Evolutionary conservation across 2,113 vertebrate genomes (phyloP), one percentile per base, ranked within the genome.

Genomic region (Donacobius atricapilla): DNA sequence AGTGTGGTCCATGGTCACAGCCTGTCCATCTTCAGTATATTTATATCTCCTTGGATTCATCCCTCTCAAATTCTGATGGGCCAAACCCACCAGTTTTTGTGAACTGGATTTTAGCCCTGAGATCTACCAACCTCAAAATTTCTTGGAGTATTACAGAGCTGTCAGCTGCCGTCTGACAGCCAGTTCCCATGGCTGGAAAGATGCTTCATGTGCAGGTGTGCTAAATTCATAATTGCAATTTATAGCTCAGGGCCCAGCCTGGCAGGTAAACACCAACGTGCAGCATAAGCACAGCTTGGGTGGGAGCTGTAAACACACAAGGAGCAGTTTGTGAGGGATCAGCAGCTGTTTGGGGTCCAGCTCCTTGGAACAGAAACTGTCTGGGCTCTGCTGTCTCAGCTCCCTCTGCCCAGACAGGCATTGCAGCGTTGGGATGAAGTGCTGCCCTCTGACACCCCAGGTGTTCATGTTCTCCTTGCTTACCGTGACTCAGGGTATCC

Each of bases 1-100:
- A 42, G 93, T n/a, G 7, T 87, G 77, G 90, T 97, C 96, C 94
- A 37, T 63, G 94, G 94, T 77, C 96, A 81, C 96, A 97, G 82
- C 90, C 94, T 95, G 96, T 87, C 94, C 94, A 94, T 96, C 79
- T 39, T 83, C 57, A 13, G 54, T 84, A 25, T 88, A 92, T 90
- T 97, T 96, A 85, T 83, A 94, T 81, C 90, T 97, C 93, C 87
- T 91, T 7, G 7, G 71, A 77, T 77, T 93, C 92, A 64, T 69
- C 71, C 50, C 80, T 80, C 75, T 95, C 51, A 9, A 86, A 68
- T 92, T 94, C 70, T 69, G 47, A 96, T 94, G 93, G 93, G 87
- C 94, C 96, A 89, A 97, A 96, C 70, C 88, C 91, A 92, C 75
- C 73, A 80, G 65, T 17, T 91, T 95, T 94, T 72, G 80, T 94